A percentile compares a stretch with the other conserved stretches of the same genome.
phyloP scores from a whole-genome alignment of 2,113 vertebrate genomes.

The Peucedramus taeniatus region DNA sequence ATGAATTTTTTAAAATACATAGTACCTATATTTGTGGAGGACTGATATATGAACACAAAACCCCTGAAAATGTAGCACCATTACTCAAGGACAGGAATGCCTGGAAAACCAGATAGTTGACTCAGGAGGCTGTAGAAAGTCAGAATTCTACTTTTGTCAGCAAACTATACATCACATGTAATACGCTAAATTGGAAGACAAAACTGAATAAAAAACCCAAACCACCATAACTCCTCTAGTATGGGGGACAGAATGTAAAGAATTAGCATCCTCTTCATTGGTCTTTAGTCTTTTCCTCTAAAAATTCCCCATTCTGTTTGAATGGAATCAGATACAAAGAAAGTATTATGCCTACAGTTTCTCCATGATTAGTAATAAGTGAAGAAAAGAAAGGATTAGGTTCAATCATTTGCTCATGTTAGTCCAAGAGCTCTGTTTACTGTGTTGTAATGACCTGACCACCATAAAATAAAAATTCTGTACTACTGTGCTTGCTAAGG shows the following conservation, averaged over 20 bases:
- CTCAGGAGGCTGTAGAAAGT: neutral
- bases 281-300: neutral
- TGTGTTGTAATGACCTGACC: neutral
- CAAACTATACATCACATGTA: neutral
- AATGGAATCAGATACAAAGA: neutral
- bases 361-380: no score
- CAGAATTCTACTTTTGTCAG: neutral
- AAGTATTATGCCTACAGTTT: neutral
- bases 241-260: neutral
- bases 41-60: neutral
- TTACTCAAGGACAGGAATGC: neutral
- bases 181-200: neutral
- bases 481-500: neutral
- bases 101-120: neutral
- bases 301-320: neutral
- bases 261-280: neutral
- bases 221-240: neutral
- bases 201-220: neutral
- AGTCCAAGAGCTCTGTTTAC: neutral
- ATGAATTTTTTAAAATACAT: neutral
- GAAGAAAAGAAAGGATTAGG: neutral
- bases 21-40: neutral
- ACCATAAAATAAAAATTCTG: neutral
- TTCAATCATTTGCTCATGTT: neutral
- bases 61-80: neutral